Evolutionary conservation across 2,888 invertebrate genomes (phyloP).

Genomic region (Drosophila pullipes): DNA sequence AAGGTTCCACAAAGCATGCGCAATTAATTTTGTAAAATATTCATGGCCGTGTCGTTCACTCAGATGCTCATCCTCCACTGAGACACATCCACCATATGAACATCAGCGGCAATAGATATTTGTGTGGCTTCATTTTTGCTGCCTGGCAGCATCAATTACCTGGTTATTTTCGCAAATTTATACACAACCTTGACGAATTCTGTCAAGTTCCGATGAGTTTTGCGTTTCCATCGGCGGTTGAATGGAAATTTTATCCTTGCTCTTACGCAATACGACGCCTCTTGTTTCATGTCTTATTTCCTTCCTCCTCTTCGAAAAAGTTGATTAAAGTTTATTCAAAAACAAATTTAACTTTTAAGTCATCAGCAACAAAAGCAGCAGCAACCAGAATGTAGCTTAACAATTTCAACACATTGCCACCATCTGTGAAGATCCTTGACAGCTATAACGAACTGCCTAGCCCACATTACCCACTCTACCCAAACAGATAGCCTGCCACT

Average conservation of each 20-base stretch:
- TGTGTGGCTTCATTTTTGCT: slow-evolving; percentile 39
- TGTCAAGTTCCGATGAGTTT: slow-evolving; percentile 27
- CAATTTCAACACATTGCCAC: slow-evolving; percentile 34
- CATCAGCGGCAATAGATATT: slow-evolving; percentile 19
- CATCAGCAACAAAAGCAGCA: slow-evolving; percentile 58
- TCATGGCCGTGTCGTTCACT: slow-evolving; percentile 3
- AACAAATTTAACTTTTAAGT: slow-evolving; percentile 79
- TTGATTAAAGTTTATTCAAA: slow-evolving; percentile 77
- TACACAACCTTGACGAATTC: slow-evolving; percentile 54
- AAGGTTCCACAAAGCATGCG: slow-evolving; percentile 33
- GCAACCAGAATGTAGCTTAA: slow-evolving; percentile 28
- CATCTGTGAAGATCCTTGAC: slow-evolving; percentile 42
- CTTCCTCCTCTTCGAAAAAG: slow-evolving; percentile 45
- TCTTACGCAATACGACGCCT: slow-evolving; percentile 19
- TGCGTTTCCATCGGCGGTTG: slow-evolving; percentile 6
- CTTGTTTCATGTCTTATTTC: slow-evolving; percentile 38
- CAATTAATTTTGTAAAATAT: slow-evolving; percentile 61
- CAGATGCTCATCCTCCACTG: neutral
- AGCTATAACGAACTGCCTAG: slow-evolving; percentile 17
- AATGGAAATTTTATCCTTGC: slow-evolving; percentile 26
- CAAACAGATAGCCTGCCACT: slow-evolving; percentile 4
- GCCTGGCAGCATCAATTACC: slow-evolving; percentile 69
- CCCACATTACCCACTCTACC: neutral
- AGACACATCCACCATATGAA: slow-evolving; percentile 10
- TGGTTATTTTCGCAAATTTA: slow-evolving; percentile 46